These are phyloP conservation scores for Wasmannia auropunctata DNA, from an alignment of 1,140 invertebrate species.

Conservation along the genomic window DNA sequence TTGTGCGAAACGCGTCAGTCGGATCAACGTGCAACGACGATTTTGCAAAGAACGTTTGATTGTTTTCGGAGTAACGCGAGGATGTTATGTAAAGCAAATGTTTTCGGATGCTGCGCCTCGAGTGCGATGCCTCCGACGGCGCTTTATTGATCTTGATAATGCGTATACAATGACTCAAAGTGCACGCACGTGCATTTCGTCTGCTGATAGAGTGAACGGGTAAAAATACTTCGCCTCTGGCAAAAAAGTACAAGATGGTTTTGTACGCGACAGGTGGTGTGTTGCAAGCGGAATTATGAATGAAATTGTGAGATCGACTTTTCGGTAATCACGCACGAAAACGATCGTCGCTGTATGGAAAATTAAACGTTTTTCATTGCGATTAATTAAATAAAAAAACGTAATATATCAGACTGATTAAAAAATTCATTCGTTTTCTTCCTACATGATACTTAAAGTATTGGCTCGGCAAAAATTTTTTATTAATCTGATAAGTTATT, in stretches of 20 bases:
- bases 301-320: slow-evolving; percentile 28
- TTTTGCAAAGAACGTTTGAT: slow-evolving; percentile 17
- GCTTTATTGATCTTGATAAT: slow-evolving; percentile 58
- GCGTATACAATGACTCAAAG: slow-evolving; percentile 39
- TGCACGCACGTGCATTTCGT: slow-evolving; percentile 36
- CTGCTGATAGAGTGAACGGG: not conserved
- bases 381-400: not conserved
- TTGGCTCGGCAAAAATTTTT: not conserved
- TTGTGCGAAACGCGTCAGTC: slow-evolving; percentile 1
- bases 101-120: slow-evolving; percentile 19
- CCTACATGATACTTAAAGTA: not conserved
- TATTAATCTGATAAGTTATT: not conserved
- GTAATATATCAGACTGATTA: not conserved
- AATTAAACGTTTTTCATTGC: not conserved
- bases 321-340: not conserved
- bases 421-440: not conserved
- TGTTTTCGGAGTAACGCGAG: slow-evolving; percentile 38
- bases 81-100: slow-evolving; percentile 41
- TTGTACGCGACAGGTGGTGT: slow-evolving; percentile 39
- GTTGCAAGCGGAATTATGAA: slow-evolving; percentile 36
- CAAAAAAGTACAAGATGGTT: slow-evolving; percentile 48
- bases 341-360: not conserved
- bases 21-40: not conserved
- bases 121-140: slow-evolving; percentile 20
- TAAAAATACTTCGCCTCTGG: slow-evolving; percentile 6